These are phyloP conservation scores for Magallana nippona DNA, from an alignment of 2,888 invertebrate genomes.

Conservation along the genomic window DNA sequence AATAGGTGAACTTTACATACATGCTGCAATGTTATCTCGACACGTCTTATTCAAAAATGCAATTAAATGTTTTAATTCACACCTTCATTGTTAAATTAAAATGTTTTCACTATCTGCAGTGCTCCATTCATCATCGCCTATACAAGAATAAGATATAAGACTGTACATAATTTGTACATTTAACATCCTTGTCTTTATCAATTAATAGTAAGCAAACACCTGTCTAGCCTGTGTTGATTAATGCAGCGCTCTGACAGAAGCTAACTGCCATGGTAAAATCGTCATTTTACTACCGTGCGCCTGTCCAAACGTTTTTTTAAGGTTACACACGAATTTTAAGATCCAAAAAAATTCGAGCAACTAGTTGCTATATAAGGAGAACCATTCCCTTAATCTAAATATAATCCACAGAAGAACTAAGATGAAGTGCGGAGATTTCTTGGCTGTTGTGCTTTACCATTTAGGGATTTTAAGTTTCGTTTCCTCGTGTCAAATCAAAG, in stretches of 20 bases:
- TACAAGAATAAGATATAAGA: not conserved
- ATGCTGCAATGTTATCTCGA: too few relatives aligned
- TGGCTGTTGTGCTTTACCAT: not conserved
- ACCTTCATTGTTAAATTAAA: too few relatives aligned
- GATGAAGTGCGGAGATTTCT: not conserved
- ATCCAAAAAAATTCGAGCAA: not conserved
- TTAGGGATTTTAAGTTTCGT: not conserved
- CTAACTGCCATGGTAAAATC: not conserved
- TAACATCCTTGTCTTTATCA: not conserved
- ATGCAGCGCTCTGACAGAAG: not conserved
- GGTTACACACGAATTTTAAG: not conserved
- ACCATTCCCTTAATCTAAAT: not conserved
- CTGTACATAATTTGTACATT: constrained; percentile 12
- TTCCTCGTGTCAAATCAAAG: not conserved
- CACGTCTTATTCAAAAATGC: too few relatives aligned
- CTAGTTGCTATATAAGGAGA: not conserved
- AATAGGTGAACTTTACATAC: too few relatives aligned
- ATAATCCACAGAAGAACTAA: not conserved
- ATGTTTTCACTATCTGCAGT: too few relatives aligned
- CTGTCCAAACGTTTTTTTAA: constrained; percentile 10
- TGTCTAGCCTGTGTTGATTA: constrained; percentile 5
- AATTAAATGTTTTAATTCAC: too few relatives aligned
- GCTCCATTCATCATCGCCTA: too few relatives aligned
- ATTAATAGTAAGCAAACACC: constrained; percentile 11
- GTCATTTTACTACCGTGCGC: not conserved